Percentiles rank a stretch among this genome's conserved stretches.
phyloP scores from a whole-genome alignment of 1,140 invertebrate genomes.

The Ooceraea biroi region DNA sequence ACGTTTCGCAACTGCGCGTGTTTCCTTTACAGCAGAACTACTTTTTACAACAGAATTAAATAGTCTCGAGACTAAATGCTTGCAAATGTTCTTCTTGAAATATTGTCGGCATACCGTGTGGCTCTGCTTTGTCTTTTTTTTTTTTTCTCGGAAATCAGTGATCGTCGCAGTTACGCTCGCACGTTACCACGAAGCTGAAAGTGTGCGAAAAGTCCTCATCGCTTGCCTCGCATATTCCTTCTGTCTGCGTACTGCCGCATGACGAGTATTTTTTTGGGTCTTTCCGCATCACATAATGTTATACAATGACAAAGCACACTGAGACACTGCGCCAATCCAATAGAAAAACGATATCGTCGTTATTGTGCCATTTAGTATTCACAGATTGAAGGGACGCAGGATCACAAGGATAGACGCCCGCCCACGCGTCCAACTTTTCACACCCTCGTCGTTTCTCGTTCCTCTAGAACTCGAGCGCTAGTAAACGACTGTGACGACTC shows the following conservation, averaged over 20 bases:
- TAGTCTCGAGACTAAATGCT: conserved; percentile 10
- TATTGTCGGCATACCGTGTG: neutral
- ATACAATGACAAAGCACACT: conserved; percentile 79
- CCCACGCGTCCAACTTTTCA: conserved; percentile 19
- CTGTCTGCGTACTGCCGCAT: conserved; percentile 42
- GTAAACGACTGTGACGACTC: conserved; percentile 47
- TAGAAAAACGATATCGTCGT: conserved; percentile 73
- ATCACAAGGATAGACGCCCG: conserved; percentile 30
- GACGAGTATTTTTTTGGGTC: conserved; percentile 63
- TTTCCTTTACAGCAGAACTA: conserved; percentile 19
- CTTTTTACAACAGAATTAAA: too few species aligned
- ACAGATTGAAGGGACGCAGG: conserved; percentile 52
- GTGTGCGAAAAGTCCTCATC: conserved; percentile 10
- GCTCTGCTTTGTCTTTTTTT: neutral
- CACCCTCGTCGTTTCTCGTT: conserved; percentile 27
- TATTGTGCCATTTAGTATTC: conserved; percentile 71
- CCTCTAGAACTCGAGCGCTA: conserved; percentile 47
- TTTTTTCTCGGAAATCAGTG: neutral
- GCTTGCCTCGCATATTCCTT: neutral
- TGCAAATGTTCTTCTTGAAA: neutral
- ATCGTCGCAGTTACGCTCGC: neutral
- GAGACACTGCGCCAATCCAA: conserved; percentile 78
- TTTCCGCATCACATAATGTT: conserved; percentile 61
- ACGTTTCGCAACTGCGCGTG: neutral
- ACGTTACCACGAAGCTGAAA: neutral